These are phyloP conservation scores for Bimastos eiseni DNA, from an alignment of 2,888 invertebrate species.

Conservation along the genomic window DNA sequence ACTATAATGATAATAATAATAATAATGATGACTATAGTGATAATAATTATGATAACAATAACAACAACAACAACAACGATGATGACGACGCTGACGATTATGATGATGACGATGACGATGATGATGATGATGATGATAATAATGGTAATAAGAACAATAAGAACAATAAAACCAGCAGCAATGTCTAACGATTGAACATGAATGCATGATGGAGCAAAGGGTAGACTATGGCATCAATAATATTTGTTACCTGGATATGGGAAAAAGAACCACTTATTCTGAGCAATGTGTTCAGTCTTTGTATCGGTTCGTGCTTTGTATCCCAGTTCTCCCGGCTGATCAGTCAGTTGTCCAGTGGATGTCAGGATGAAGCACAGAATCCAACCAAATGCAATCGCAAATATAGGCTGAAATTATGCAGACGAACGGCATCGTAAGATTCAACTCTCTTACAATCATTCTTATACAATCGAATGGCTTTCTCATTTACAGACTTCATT, in stretches of 20 bases:
- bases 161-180: too few relatives aligned
- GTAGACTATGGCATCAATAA: neutral
- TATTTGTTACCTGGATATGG: conserved; percentile 31
- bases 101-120: too few relatives aligned
- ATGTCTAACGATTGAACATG: too few relatives aligned
- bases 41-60: too few relatives aligned
- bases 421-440: neutral
- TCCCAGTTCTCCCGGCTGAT: conserved; percentile 55
- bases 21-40: too few relatives aligned
- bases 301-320: conserved; percentile 58
- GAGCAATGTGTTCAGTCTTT: neutral
- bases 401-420: neutral
- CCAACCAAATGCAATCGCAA: conserved; percentile 46
- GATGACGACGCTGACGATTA: too few relatives aligned
- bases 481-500: too few relatives aligned
- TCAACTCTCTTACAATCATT: neutral
- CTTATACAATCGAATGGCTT: too few relatives aligned
- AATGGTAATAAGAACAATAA: too few relatives aligned
- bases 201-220: neutral
- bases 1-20: too few relatives aligned
- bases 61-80: too few relatives aligned
- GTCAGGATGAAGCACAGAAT: conserved; percentile 56
- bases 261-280: conserved; percentile 29
- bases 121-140: too few relatives aligned
- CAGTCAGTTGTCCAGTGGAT: conserved; percentile 61